A percentile compares a stretch with the other conserved stretches of the same genome.
phyloP scores from a whole-genome alignment of 2,888 invertebrate species.

The Megalurothrips usitatus region DNA sequence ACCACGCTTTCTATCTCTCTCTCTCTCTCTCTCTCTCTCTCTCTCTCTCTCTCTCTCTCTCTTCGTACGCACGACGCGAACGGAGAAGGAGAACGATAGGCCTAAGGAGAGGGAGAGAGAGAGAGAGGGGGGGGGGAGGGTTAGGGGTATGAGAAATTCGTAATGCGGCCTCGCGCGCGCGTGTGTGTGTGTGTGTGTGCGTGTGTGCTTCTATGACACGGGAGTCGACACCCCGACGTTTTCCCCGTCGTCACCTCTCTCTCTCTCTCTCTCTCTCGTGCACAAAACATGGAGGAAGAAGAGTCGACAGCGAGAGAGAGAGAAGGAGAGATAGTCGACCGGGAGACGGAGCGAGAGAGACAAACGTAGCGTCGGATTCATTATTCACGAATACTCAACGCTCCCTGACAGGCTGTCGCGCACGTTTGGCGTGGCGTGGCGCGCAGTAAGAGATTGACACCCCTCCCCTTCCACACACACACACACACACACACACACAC shows the following conservation, averaged over 20 bases:
- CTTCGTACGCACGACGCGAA: background rate
- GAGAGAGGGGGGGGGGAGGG: background rate
- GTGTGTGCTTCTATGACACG: too few relatives aligned
- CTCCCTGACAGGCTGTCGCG: background rate
- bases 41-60: too few relatives aligned
- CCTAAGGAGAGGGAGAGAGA: background rate
- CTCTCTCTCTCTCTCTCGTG: background rate
- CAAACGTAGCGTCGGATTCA: background rate
- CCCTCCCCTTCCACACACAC: too few relatives aligned
- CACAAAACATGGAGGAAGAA: background rate
- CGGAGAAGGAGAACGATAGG: background rate
- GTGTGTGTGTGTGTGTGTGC: too few relatives aligned
- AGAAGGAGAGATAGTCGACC: too few relatives aligned
- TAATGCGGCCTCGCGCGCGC: too few relatives aligned
- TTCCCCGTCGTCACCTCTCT: background rate
- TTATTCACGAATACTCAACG: background rate
- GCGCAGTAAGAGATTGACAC: background rate
- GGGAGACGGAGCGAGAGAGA: background rate
- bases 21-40: too few relatives aligned
- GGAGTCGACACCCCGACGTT: background rate
- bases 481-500: too few relatives aligned
- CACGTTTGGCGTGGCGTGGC: background rate
- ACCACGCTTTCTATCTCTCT: too few relatives aligned
- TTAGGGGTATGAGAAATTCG: too few relatives aligned
- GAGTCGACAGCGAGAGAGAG: background rate